phyloP scores from a whole-genome alignment of 2,888 invertebrate species.

The Uropetala carovei region DNA sequence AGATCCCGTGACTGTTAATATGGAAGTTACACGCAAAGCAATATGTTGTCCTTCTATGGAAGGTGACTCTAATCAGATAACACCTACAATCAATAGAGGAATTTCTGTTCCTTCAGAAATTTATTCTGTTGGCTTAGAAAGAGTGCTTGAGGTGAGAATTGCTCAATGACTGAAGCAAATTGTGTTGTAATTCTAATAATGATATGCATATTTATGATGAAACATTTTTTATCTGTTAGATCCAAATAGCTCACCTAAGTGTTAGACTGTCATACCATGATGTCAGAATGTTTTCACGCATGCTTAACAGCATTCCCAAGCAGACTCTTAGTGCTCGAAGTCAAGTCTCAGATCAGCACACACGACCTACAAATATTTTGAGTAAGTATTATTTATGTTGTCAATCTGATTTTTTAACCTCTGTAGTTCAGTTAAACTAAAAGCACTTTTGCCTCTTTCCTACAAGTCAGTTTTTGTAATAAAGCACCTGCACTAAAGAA shows the following conservation, averaged over 20 bases:
- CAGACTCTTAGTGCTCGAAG: conserved; percentile 82
- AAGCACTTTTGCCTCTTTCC: too few species aligned
- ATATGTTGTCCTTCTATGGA: conserved; percentile 27
- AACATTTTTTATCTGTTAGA: conserved; percentile 73
- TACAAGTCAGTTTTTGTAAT: too few species aligned
- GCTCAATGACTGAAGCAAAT: conserved; percentile 52
- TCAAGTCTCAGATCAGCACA: conserved; percentile 71
- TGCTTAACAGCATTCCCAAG: conserved; percentile 90
- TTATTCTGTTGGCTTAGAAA: conserved; percentile 49
- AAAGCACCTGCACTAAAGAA: too few species aligned
- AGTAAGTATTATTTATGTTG: conserved; percentile 69
- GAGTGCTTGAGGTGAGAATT: conserved; percentile 66
- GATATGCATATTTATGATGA: not conserved
- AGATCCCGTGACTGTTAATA: conserved; percentile 91
- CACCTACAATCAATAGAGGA: conserved; percentile 69
- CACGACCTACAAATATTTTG: conserved; percentile 71
- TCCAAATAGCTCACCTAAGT: conserved; percentile 85
- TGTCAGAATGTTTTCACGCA: conserved; percentile 92
- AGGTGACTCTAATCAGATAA: conserved; percentile 67
- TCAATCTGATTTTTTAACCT: too few species aligned
- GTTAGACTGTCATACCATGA: conserved; percentile 95
- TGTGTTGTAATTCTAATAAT: conserved; percentile 65
- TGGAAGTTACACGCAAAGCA: conserved; percentile 77
- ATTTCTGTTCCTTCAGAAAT: conserved; percentile 66
- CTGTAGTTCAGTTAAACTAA: too few species aligned